Evolutionary conservation across 1,140 invertebrate genomes (phyloP).

Genomic region (Leguminivora glycinivorella): DNA sequence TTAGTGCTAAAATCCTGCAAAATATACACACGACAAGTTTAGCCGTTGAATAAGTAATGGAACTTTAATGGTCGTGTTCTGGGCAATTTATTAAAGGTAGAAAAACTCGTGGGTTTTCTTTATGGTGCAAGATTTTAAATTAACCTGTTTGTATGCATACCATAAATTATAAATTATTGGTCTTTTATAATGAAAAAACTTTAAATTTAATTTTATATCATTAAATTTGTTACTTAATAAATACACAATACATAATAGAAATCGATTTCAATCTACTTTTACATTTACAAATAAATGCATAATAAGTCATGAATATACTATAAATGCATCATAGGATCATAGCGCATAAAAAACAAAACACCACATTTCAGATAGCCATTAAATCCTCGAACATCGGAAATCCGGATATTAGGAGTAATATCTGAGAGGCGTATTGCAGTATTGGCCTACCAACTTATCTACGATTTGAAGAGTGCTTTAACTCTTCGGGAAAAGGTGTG

Average conservation of each 20-base stretch:
- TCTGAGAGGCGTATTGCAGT: conserved; percentile 19
- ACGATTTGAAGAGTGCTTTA: neutral
- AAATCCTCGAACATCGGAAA: conserved; percentile 15
- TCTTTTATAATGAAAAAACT: too few relatives aligned
- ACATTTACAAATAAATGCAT: too few relatives aligned
- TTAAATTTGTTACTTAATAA: too few relatives aligned
- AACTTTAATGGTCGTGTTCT: neutral
- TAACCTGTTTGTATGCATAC: neutral
- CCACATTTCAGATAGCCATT: neutral
- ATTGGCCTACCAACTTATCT: conserved; percentile 1
- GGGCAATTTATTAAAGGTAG: neutral
- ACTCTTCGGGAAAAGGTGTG: neutral
- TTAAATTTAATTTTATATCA: too few relatives aligned
- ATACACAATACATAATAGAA: too few relatives aligned
- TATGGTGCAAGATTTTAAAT: neutral
- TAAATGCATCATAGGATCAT: neutral
- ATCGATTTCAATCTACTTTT: too few relatives aligned
- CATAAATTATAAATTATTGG: too few relatives aligned
- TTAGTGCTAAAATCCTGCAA: conserved; percentile 17
- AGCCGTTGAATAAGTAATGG: neutral
- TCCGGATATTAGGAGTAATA: conserved; percentile 27
- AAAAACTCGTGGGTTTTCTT: neutral
- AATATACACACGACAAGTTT: conserved; percentile 12
- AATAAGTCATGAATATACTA: neutral
- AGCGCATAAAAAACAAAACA: neutral